Evolutionary conservation across 2,888 invertebrate species (phyloP), one percentile per base, ranked within the genome.

Genomic region (Diadegma fenestrale): DNA sequence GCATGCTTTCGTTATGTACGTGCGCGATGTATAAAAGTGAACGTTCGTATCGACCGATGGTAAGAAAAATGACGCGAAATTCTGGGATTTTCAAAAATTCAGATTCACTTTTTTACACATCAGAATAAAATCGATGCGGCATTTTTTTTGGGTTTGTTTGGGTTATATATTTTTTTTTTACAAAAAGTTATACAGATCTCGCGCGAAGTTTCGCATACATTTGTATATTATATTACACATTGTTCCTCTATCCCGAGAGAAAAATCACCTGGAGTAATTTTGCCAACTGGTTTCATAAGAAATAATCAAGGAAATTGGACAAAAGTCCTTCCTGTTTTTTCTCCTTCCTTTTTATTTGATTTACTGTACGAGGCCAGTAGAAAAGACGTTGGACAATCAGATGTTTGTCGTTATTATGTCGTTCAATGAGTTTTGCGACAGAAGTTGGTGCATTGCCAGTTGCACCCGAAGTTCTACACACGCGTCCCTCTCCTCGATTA

Each of bases 381-480:
- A 66, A 43, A 33, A 48, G 26, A 69, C 26, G 64, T n/a, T 45
- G 37, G 6, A 61, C 69, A 5, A 78, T 86, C 77, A 87, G 68
- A 84, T 85, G 64, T 81, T 85, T 10, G 82, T 75, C 26, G 72
- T 43, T 66, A 58, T 58, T 58, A 85, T 64, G 63, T 87, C 86
- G 43, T 69, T 79, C 63, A 82, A 41, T 30, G 79, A 48, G 58
- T 86, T 85, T 14, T 80, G 87, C 8, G 82, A 84, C 84, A 86
- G 78, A 22, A 91, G 80, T 90, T 95, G 95, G 85, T 95, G 95
- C 94, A 96, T 95, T 58, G 95, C 96, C 58, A 96, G 92, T 89
- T 96, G 96, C 75, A 97, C 96, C 91, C 96, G 96, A n/a, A 97
- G 93, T 84, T 96, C 95, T 86, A 97, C 95, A 91, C 96, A 96